phyloP scores from a whole-genome alignment of 1,140 invertebrate species.

The Metaphire vulgaris region DNA sequence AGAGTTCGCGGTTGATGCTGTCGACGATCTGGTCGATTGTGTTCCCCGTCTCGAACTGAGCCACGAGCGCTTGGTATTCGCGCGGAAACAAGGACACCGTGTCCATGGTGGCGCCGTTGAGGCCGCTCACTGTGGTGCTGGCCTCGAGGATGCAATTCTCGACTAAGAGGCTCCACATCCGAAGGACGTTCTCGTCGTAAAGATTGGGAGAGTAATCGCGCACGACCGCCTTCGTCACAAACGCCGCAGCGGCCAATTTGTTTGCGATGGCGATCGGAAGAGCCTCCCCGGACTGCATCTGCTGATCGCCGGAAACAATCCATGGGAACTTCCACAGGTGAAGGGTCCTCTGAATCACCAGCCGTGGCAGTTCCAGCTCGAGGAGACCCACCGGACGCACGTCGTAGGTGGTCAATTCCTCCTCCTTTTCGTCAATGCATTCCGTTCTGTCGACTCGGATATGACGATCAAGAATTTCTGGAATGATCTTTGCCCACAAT shows the following conservation, averaged over 20 bases:
- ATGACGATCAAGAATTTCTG: slow-evolving; percentile 28
- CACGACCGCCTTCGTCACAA: slow-evolving; percentile 24
- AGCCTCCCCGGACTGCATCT: slow-evolving; percentile 20
- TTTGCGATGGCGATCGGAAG: slow-evolving; percentile 23
- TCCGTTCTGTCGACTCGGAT: slow-evolving; percentile 26
- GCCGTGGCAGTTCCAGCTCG: slow-evolving; percentile 27
- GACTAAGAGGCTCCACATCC: slow-evolving; percentile 27
- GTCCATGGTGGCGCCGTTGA: slow-evolving; percentile 23
- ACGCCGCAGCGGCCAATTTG: slow-evolving; percentile 27
- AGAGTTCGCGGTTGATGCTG: slow-evolving; percentile 27
- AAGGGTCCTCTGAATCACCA: slow-evolving; percentile 15
- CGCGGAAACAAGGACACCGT: slow-evolving; percentile 24
- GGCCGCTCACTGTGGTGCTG: slow-evolving; percentile 11
- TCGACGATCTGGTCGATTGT: slow-evolving; percentile 29
- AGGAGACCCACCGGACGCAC: slow-evolving; percentile 29
- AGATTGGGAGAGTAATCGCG: slow-evolving; percentile 23
- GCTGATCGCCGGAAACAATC: slow-evolving; percentile 28
- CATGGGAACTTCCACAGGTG: slow-evolving; percentile 30
- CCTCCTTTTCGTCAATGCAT: slow-evolving; percentile 20
- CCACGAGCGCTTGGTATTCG: slow-evolving; percentile 24
- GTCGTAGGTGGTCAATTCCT: slow-evolving; percentile 30
- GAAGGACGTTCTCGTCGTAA: slow-evolving; percentile 20
- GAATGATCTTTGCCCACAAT: slow-evolving; percentile 27
- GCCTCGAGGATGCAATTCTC: slow-evolving; percentile 30
- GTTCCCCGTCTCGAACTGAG: slow-evolving; percentile 23